Percentiles rank a stretch among this genome's conserved stretches.
These are phyloP conservation scores for Apodemus speciosus DNA, from an alignment of 2,113 vertebrate species.

Conservation along the genomic window DNA sequence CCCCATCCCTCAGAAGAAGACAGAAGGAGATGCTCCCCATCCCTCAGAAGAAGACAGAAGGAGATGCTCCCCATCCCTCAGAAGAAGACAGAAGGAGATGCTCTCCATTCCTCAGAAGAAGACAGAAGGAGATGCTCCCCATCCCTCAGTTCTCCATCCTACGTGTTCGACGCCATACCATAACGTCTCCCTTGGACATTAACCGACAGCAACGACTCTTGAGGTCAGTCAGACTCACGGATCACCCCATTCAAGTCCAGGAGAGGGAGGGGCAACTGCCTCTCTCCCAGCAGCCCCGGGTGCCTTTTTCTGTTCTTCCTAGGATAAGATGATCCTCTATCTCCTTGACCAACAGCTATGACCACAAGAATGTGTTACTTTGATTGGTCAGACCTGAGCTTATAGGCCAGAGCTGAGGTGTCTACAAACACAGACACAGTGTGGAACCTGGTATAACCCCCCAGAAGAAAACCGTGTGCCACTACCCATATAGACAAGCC, in stretches of 20 bases:
- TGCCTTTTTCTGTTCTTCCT: neutral
- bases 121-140: neutral
- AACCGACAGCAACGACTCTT: neutral
- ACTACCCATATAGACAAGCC: slow-evolving; percentile 4
- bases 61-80: neutral
- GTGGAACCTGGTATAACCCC: neutral
- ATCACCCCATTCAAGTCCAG: neutral
- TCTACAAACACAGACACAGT: neutral
- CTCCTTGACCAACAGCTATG: neutral
- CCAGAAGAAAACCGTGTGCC: neutral
- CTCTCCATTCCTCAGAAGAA: neutral
- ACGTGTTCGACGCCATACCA: neutral
- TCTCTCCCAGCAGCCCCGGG: neutral
- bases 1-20: neutral
- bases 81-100: neutral
- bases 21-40: neutral
- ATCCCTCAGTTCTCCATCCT: neutral
- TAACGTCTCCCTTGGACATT: neutral
- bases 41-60: neutral
- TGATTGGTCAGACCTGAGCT: neutral
- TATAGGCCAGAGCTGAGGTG: neutral
- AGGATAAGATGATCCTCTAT: neutral
- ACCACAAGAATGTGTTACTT: neutral
- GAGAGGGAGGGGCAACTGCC: neutral
- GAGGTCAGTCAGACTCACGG: fast-evolving